Conservation (phyloP, 2,888 invertebrate genomes). For the Fissipunctia ypsillon region DNA sequence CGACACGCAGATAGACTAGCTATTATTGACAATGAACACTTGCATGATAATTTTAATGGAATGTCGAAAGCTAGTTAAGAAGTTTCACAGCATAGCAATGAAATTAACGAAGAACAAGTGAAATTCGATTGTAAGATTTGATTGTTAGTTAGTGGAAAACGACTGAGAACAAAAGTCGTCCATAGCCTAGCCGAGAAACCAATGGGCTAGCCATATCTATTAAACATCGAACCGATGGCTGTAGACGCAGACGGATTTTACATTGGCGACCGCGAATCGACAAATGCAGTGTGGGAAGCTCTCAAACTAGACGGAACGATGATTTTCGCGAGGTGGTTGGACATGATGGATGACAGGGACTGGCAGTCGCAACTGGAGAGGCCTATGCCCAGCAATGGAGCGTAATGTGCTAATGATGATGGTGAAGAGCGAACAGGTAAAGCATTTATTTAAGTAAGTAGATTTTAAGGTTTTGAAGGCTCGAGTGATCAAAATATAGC, state of each 20-base stretch:
- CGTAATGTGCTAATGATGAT: background rate
- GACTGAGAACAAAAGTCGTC: background rate
- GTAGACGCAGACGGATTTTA: background rate
- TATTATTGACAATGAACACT: slow-evolving; percentile 3
- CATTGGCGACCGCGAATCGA: background rate
- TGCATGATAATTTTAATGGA: background rate
- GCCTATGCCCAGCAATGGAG: background rate
- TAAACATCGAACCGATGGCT: background rate
- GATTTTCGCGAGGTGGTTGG: background rate
- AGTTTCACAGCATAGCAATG: slow-evolving; percentile 3
- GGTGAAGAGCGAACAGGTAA: too few species aligned
- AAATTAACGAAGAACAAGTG: background rate
- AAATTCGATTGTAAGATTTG: slow-evolving; percentile 3
- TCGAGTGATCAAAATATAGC: background rate
- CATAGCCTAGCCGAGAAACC: background rate
- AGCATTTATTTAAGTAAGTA: background rate
- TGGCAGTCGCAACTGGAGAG: background rate
- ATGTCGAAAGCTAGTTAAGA: background rate
- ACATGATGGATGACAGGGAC: background rate
- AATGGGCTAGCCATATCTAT: background rate
- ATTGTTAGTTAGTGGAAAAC: background rate
- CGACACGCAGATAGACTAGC: background rate
- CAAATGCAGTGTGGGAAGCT: background rate
- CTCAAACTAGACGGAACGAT: too few species aligned
- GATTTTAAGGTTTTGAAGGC: background rate